Evolutionary conservation across 2,888 invertebrate species (phyloP), one percentile per base, ranked within the genome.

Genomic region (Dermolepida albohirtum): DNA sequence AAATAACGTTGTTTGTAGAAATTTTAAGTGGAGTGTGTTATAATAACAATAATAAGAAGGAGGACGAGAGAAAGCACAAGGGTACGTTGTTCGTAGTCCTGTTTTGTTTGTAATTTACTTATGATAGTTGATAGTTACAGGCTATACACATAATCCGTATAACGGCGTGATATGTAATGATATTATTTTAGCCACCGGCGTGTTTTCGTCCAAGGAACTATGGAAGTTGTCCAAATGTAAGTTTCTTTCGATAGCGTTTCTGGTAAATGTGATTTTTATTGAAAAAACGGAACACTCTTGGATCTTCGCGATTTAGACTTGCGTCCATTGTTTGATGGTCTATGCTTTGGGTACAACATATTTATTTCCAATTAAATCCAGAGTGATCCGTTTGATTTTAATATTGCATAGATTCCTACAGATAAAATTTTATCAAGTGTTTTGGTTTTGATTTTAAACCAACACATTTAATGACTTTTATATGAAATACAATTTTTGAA

Each of bases 151-250:
- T 89, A 97, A 97, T 90, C 95, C 96, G 83, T 97, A 97, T 90
- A 97, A 97, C 87, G 96, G 96, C 84, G 96, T 97, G 85, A 94
- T 97, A 86, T 96, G 96, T 90, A 97, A 97, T 89, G 97, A 98
- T 89, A 97, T 97, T 86, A 98, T 98, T 87, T 91, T 97, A 90
- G 98, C 98, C 83, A 98, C 98, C 81, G 98, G 98, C 84, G 98
- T 98, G 85, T 99, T 98, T 91, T 97, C 97, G 80, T 98, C 98
- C 82, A 96, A 95, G 89, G 98, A 99, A 89, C 91, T 99, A 85
- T 96, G 97, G 94, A 94, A 95, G 88, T 91, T 98, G 84, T 98
- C 98, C 81, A 96, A 96, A 94, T 83, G 84, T 84, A 83, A 81
- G 76, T 80, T 71, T 65, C 67, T 69, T 66, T 66, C 16, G 6